A percentile compares a stretch with the other conserved stretches of the same genome.
Conservation (phyloP, 2,113 vertebrate species). For the Tricholaema leucomelas region DNA sequence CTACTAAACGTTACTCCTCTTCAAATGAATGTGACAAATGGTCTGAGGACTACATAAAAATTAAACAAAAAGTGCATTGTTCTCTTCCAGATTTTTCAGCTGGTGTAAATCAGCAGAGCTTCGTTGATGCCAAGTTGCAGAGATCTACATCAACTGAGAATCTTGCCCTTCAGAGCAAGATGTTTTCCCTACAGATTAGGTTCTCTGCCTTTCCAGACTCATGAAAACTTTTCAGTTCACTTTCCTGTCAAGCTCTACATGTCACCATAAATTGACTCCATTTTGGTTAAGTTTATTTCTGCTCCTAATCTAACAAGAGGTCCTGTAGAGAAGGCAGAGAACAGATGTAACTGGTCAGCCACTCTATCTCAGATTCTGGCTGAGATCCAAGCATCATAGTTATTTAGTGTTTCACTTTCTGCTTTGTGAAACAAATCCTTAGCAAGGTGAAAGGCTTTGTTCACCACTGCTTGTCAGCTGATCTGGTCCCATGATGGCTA, state of each 20-base stretch:
- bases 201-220: neutral
- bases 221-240: neutral
- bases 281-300: neutral
- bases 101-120: conserved; percentile 55
- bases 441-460: neutral
- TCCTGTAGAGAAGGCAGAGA: neutral
- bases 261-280: neutral
- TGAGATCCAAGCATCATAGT: neutral
- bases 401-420: neutral
- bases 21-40: conserved; percentile 42
- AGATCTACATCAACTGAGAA: conserved; percentile 48
- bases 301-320: neutral
- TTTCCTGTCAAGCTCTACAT: neutral
- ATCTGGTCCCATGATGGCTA: neutral
- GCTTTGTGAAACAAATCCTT: neutral
- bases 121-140: conserved; percentile 40
- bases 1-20: conserved; percentile 60
- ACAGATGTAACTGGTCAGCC: neutral
- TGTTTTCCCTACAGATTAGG: neutral
- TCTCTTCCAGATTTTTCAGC: conserved; percentile 64
- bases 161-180: conserved; percentile 7
- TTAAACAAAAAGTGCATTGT: conserved; percentile 64
- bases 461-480: neutral
- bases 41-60: conserved; percentile 53
- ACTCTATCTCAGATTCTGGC: neutral